Evolutionary conservation across 2,113 vertebrate genomes (phyloP).

Genomic region (Xiphophorus hellerii): DNA sequence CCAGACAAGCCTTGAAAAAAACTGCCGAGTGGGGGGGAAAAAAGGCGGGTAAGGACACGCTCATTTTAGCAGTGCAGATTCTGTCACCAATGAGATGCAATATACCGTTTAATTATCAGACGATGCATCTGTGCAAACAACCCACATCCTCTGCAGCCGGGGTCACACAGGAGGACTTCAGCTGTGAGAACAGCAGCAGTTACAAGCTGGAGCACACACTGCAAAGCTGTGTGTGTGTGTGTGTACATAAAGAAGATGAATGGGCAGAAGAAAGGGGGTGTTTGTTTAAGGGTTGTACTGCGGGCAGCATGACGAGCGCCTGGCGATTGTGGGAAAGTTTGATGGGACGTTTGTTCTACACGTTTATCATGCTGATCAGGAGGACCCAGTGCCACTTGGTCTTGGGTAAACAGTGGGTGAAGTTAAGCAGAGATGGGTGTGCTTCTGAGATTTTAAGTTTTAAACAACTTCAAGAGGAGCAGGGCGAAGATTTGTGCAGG

Average conservation of each 20-base stretch:
- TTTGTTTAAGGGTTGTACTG: conserved; percentile 69
- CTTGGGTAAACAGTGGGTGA: conserved; percentile 24
- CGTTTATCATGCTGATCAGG: conserved; percentile 48
- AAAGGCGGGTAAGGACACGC: conserved; percentile 40
- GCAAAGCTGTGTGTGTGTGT: conserved; percentile 14
- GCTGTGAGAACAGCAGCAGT: conserved; percentile 24
- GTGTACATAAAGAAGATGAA: conserved; percentile 67
- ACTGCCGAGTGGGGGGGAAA: conserved; percentile 30
- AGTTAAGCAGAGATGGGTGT: neutral
- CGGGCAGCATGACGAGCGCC: conserved; percentile 54
- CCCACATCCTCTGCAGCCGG: conserved; percentile 63
- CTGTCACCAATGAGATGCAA: conserved; percentile 73
- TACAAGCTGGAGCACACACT: conserved; percentile 17
- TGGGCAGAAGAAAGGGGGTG: conserved; percentile 63
- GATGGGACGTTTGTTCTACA: conserved; percentile 55
- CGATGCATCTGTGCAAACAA: conserved; percentile 76
- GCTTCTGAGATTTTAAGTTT: neutral
- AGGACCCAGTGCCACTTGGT: conserved; percentile 23
- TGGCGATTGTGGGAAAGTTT: conserved; percentile 65
- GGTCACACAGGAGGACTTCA: conserved; percentile 29
- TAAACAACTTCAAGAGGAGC: conserved; percentile 23
- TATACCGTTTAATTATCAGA: conserved; percentile 70
- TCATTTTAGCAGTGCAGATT: conserved; percentile 64
- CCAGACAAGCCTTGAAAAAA: neutral
- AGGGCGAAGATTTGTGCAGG: conserved; percentile 39